Evolutionary conservation across 2,888 invertebrate genomes (phyloP).

Genomic region (Rotaria sp.): DNA sequence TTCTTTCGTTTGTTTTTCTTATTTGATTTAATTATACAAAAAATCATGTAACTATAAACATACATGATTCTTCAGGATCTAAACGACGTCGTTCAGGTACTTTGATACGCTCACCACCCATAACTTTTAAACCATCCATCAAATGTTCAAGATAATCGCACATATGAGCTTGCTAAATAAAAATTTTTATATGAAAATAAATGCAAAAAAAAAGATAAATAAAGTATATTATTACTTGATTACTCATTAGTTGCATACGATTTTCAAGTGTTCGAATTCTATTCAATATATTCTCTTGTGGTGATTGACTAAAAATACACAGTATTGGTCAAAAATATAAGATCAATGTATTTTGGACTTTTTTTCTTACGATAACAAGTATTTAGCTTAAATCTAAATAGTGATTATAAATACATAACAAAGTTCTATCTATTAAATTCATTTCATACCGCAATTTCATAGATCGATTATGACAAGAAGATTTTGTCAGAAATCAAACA

Average conservation of each 20-base stretch:
- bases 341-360: too few species aligned
- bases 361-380: too few species aligned
- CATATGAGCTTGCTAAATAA: background rate
- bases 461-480: too few species aligned
- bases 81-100: background rate
- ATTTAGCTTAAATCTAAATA: too few species aligned
- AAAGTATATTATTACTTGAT: background rate
- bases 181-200: background rate
- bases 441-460: too few species aligned
- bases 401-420: too few species aligned
- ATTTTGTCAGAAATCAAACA: too few species aligned
- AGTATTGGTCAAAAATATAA: too few species aligned
- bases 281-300: background rate
- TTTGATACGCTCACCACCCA: background rate
- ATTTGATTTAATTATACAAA: too few species aligned
- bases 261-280: background rate
- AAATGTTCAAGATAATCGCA: conserved; percentile 3
- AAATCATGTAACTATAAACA: background rate
- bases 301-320: background rate
- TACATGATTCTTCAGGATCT: conserved; percentile 4
- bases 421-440: too few species aligned
- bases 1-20: too few species aligned
- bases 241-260: background rate
- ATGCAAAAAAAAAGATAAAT: background rate
- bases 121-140: background rate